Evolutionary conservation across 2,888 invertebrate species (phyloP), one percentile per base, ranked within the genome.

Genomic region (Apamea crenata): DNA sequence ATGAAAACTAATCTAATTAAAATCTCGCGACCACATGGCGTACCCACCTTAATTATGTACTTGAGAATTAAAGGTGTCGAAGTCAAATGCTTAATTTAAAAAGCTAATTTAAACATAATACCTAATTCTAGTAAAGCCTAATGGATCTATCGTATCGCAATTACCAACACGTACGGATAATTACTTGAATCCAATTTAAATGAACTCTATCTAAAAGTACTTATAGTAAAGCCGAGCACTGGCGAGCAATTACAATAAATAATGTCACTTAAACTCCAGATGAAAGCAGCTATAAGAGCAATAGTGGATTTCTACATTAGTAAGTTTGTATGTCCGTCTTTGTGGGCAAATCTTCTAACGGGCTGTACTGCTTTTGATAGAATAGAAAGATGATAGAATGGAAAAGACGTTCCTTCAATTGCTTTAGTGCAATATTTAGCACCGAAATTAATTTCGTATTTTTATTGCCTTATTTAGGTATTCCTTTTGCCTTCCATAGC

Each of bases 241-340:
- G 56, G 56, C 53, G 67, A 50, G 90, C 82, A 90, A 92, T 92
- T 91, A 92, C 89, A 81, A 90, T 92, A 90, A 91, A 91, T 91
- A 89, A 90, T 91, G 89, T 89, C 88, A 75, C 85, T 90, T 87
- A 81, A 86, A 89, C 84, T 70, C 66, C 81, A 89, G 86, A 90
- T 88, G 91, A 89, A 90, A 91, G 88, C 86, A 50, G 56, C 67
- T 75, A 47, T 71, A 83, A 82, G 21, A 85, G 85, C 79, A 89
- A 87, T 74, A 76, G 65, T 81, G 59, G 14, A 67, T 77, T 61
- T 66, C 0, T 70, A 5, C 10, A 18, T 25, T 59, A 67, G 36
- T 44, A 1, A 29, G 14, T 61, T 61, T 0, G 44, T 77, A 0
- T 50, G 61, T 71, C 21, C 56, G 36, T 73, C 5, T 53, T 56